These are phyloP conservation scores for Cotesia congregata DNA, from an alignment of 2,888 invertebrate genomes.

Conservation along the genomic window DNA sequence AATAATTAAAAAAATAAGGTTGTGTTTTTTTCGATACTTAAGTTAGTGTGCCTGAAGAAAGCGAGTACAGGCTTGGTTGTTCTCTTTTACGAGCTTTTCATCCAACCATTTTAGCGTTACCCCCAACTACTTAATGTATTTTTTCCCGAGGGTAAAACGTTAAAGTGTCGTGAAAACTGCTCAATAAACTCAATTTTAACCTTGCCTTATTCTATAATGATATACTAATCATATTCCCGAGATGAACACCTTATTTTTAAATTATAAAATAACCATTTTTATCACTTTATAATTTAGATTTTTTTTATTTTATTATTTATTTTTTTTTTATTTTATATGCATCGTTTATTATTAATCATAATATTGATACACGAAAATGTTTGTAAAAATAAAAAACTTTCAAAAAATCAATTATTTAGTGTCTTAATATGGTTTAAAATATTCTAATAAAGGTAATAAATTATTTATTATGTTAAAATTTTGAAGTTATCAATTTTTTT, in stretches of 20 bases:
- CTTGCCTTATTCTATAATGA: conserved; percentile 41
- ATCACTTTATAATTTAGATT: not conserved
- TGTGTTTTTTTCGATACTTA: conserved; percentile 6
- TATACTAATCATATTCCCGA: conserved; percentile 45
- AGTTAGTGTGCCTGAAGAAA: conserved; percentile 6
- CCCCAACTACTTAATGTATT: not conserved
- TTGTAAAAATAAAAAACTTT: too few species aligned
- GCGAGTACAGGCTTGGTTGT: conserved; percentile 26
- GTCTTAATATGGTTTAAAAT: too few species aligned
- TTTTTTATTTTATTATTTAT: not conserved
- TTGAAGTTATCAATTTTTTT: too few species aligned
- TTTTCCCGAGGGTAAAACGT: conserved; percentile 20
- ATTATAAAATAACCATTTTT: conserved; percentile 20
- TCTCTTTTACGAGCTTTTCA: conserved; percentile 33
- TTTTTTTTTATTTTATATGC: not conserved
- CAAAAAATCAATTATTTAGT: too few species aligned
- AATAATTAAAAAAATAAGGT: not conserved
- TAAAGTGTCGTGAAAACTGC: conserved; percentile 44
- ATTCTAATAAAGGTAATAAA: too few species aligned
- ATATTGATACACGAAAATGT: too few species aligned
- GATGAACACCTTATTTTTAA: conserved; percentile 8
- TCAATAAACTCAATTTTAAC: conserved; percentile 47
- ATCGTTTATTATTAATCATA: not conserved
- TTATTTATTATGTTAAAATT: too few species aligned
- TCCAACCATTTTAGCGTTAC: not conserved